Evolutionary conservation across 92 coral and sea anemone genomes (phyloP), one percentile per base, ranked within the genome.

Genomic region (Scolanthus callimorphus): DNA sequence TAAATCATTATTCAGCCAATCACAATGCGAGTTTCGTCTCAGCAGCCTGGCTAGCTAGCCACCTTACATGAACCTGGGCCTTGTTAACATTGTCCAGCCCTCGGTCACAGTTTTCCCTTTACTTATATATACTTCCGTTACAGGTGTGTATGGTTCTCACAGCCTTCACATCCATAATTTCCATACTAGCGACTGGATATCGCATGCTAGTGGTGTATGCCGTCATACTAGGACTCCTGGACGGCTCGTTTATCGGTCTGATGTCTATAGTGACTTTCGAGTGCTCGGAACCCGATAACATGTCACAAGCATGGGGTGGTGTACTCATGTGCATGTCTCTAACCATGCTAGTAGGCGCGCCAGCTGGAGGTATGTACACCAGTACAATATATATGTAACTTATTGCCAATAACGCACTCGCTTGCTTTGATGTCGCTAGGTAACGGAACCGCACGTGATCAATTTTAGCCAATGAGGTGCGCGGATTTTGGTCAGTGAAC

Each of bases 211-310:
- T 94, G n/a, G 49, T 73, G 29, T 94, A 94, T 51, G 85, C 74
- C n/a, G 70, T 78, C 3, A 54, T 81, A 17, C 63, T 89, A 20
- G 99, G 99, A 2, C n/a, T 94, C 27, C 57, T 88, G 43, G 99
- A 94, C 57, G 99, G 99, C 2, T 94, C 90, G 39, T 84, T 84
- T 25, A 89, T 88, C 26, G 99, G 99, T 4, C 82, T 94, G 12
- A 94, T 94, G 99, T 94, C 99, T 0, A 89, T 94, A 58, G 96
- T 94, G 51, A 84, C 99, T 25, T 89, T 94, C 50, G 86, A 89
- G 57, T 89, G 99, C 22, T 27, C 88, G 26, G 96, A 84, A 26
- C 77, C 57, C 48, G 77, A 89, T 41, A 60, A 57, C 67, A 88
- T 89, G 73, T 88, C 99, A 2, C 85, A 78, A 20, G 91, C 96